Conservation (phyloP, 2,888 invertebrate genomes). For the Pristionchus fissidentatus region DNA sequence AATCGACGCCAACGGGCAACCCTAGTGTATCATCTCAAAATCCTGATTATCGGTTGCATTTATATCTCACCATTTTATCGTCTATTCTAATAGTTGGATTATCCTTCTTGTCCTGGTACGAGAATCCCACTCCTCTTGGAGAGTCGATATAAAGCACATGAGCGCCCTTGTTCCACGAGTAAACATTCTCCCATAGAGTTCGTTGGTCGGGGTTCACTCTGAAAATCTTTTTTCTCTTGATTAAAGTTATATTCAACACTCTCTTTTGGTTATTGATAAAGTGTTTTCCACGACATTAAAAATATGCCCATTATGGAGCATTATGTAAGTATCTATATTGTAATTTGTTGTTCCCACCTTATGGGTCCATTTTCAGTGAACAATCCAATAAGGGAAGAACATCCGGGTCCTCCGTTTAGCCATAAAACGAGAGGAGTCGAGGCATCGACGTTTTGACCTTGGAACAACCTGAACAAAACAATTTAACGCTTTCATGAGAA, state of each 20-base stretch:
- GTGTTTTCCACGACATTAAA: too few relatives aligned
- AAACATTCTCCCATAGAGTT: constrained; percentile 71
- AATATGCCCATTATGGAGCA: too few relatives aligned
- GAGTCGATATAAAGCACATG: constrained; percentile 79
- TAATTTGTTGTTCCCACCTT: too few relatives aligned
- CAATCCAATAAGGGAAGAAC: constrained; percentile 54
- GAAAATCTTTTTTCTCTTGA: too few relatives aligned
- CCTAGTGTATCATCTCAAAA: background rate
- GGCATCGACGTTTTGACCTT: constrained; percentile 69
- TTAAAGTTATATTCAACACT: too few relatives aligned
- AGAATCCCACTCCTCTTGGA: constrained; percentile 79
- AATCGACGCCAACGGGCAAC: background rate
- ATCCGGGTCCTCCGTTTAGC: constrained; percentile 68
- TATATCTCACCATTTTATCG: background rate
- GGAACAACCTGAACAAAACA: constrained; percentile 77
- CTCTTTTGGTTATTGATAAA: too few relatives aligned
- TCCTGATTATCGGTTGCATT: too few relatives aligned
- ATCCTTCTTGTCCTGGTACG: constrained; percentile 70
- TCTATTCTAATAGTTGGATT: background rate
- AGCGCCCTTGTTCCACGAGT: constrained; percentile 67
- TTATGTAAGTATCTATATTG: too few relatives aligned
- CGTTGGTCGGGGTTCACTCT: constrained; percentile 69
- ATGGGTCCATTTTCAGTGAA: constrained; percentile 76
- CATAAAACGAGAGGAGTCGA: constrained; percentile 66
- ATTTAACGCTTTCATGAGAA: too few relatives aligned